Percentiles rank a stretch among this genome's conserved stretches.
phyloP scores from a whole-genome alignment of 2,797 vertebrate species.

The Sebastes taczanowskii region DNA sequence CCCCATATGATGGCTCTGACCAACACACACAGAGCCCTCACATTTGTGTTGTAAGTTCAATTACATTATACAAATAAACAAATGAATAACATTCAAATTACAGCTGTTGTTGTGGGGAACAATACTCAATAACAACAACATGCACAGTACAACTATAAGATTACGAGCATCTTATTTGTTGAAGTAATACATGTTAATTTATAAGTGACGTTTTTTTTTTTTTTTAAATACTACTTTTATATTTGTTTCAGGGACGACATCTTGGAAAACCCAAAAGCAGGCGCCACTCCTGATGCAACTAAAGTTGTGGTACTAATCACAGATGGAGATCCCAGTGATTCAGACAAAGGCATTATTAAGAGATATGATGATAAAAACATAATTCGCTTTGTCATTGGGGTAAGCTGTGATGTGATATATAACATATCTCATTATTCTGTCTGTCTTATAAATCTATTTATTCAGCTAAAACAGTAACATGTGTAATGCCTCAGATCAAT shows the following conservation, averaged over 20 bases:
- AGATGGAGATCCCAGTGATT: constrained; percentile 81
- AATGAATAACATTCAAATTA: neutral
- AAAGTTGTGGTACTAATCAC: constrained; percentile 88
- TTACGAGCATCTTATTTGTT: neutral
- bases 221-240: neutral
- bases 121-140: neutral
- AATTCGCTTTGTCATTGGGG: constrained; percentile 85
- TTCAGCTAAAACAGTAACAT: neutral
- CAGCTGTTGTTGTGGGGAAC: neutral
- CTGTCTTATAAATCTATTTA: neutral
- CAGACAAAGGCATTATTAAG: fast-evolving
- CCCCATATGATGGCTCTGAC: constrained; percentile 53
- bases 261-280: constrained; percentile 60
- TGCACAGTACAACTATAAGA: neutral
- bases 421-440: neutral
- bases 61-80: neutral
- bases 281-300: constrained; percentile 77
- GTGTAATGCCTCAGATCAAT: neutral
- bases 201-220: neutral
- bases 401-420: constrained; percentile 51
- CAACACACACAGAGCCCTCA: constrained; percentile 79
- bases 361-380: constrained; percentile 56
- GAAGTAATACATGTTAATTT: neutral
- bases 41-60: constrained; percentile 79
- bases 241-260: constrained; percentile 65